A percentile compares a stretch with the other conserved stretches of the same genome.
Evolutionary conservation across 2,888 invertebrate species (phyloP).

Genomic region (Cosmopolites sordidus): DNA sequence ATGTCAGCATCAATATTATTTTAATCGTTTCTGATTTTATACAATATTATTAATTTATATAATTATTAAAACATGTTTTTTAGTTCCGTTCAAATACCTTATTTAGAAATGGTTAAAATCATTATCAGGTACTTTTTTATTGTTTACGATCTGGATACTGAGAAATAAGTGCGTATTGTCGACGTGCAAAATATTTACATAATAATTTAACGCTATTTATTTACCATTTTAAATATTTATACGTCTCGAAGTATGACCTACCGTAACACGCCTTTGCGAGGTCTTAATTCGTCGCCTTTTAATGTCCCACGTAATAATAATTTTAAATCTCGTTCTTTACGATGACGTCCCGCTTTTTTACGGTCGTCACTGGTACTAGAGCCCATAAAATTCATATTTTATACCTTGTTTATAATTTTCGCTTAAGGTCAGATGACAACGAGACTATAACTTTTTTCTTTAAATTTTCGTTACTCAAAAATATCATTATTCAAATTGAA

Average conservation of each 20-base stretch:
- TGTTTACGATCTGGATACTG: no score
- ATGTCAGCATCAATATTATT: no score
- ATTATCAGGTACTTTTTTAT: no score
- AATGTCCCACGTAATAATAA: conserved; percentile 11
- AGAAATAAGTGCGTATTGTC: no score
- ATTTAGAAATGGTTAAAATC: no score
- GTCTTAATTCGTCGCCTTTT: conserved; percentile 5
- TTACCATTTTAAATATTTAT: conserved; percentile 23
- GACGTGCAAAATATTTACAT: background rate
- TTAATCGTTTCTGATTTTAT: no score
- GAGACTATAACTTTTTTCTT: background rate
- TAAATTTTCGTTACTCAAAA: no score
- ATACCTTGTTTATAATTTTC: conserved; percentile 11
- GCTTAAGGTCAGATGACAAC: conserved; percentile 16
- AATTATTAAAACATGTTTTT: no score
- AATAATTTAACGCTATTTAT: background rate
- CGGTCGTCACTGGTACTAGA: conserved; percentile 3
- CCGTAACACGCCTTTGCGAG: conserved; percentile 4
- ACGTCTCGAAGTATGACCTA: conserved; percentile 1
- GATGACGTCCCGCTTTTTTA: conserved; percentile 2
- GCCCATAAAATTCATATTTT: conserved; percentile 13
- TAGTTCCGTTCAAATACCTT: no score
- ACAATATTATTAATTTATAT: no score
- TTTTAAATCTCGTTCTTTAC: conserved; percentile 9
- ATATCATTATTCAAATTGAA: no score